Evolutionary conservation across 2,797 vertebrate species (phyloP).

Genomic region (Toxotes lorentzi): DNA sequence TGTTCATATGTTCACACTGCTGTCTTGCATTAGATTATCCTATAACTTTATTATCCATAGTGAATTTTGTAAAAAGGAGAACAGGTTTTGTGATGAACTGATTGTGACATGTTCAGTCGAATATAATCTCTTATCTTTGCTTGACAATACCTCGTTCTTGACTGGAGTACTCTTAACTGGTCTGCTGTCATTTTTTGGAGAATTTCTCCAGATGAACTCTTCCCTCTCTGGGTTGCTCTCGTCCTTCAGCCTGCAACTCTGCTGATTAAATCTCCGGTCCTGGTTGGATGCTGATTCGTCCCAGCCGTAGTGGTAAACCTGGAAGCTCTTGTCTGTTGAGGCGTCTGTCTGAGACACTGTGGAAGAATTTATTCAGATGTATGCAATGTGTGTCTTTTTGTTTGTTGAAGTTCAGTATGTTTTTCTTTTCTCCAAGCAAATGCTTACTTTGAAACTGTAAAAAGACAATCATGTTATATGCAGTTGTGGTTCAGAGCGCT

Average conservation of each 20-base stretch:
- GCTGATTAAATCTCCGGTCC: slow-evolving; percentile 36
- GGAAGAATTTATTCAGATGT: not conserved
- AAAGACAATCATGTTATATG: too few relatives aligned
- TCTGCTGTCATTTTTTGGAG: not conserved
- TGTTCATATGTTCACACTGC: too few relatives aligned
- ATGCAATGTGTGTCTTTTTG: too few relatives aligned
- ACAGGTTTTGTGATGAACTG: too few relatives aligned
- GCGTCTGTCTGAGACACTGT: not conserved
- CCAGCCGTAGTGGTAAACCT: slow-evolving; percentile 48
- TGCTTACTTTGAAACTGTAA: too few relatives aligned
- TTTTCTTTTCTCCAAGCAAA: too few relatives aligned
- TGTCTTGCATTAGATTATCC: not conserved
- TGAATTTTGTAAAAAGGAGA: too few relatives aligned
- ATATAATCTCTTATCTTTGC: not conserved
- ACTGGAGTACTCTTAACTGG: not conserved
- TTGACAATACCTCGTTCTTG: slow-evolving; percentile 14
- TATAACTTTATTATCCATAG: not conserved
- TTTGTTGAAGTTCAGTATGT: too few relatives aligned
- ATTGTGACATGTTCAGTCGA: not conserved
- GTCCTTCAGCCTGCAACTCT: slow-evolving; percentile 28
- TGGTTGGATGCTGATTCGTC: slow-evolving; percentile 16
- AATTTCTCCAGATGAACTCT: accelerated
- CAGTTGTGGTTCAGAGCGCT: too few relatives aligned
- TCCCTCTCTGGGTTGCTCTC: not conserved
- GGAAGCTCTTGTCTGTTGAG: slow-evolving; percentile 13